phyloP scores from a whole-genome alignment of 2,113 vertebrate species.

The Oceanites oceanicus region DNA sequence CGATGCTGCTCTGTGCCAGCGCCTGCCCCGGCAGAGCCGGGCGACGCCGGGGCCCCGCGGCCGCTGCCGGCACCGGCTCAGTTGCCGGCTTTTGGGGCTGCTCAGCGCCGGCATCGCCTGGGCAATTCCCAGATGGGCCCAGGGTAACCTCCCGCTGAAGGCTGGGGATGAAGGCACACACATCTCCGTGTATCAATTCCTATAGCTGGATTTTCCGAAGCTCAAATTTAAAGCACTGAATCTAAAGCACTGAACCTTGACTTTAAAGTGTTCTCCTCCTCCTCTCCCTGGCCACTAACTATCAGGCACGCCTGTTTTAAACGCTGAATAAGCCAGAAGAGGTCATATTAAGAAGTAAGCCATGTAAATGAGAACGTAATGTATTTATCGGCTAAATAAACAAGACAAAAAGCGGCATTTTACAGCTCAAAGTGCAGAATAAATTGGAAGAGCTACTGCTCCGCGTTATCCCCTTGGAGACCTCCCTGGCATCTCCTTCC shows the following conservation, averaged over 20 bases:
- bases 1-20: neutral
- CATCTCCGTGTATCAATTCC: fast-evolving
- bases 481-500: neutral
- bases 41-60: fast-evolving
- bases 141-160: neutral
- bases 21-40: fast-evolving
- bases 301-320: neutral
- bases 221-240: neutral
- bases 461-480: neutral
- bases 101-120: fast-evolving
- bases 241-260: neutral
- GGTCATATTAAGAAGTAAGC: neutral
- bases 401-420: neutral
- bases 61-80: fast-evolving
- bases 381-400: neutral
- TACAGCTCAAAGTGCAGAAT: neutral
- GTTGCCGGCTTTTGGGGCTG: neutral
- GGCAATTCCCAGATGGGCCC: neutral
- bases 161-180: neutral
- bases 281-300: neutral
- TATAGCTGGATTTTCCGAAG: neutral
- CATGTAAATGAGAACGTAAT: fast-evolving
- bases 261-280: neutral
- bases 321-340: neutral
- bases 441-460: neutral